phyloP scores from a whole-genome alignment of 2,113 vertebrate species.

The Otolemur garnettii region DNA sequence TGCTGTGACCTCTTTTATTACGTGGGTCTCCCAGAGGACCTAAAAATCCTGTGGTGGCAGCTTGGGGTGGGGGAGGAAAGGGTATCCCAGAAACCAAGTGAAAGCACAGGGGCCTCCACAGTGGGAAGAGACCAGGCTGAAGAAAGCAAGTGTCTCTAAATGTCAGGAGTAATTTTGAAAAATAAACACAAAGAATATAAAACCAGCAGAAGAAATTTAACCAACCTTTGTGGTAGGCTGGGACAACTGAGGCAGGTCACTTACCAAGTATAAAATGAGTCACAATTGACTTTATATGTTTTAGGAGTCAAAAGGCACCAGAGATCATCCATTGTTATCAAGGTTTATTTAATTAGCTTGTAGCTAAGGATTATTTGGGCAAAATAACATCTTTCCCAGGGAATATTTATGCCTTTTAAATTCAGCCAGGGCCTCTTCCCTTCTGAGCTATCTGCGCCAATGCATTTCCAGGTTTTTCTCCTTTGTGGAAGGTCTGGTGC shows the following conservation, averaged over 20 bases:
- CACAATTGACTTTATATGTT: neutral
- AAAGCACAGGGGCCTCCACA: neutral
- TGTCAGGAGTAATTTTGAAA: neutral
- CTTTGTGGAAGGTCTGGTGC: neutral
- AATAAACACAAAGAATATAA: neutral
- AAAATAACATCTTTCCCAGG: neutral
- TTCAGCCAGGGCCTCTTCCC: neutral
- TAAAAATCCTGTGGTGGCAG: neutral
- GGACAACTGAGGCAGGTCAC: neutral
- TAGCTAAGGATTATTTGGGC: neutral
- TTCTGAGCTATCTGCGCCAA: neutral
- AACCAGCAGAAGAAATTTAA: neutral
- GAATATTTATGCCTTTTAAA: neutral
- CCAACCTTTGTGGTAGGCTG: neutral
- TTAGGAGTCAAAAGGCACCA: neutral
- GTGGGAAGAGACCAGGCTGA: neutral
- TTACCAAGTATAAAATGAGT: neutral
- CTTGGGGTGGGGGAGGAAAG: neutral
- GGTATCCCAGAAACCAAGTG: neutral
- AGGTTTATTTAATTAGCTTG: neutral
- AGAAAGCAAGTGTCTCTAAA: neutral
- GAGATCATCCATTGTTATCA: neutral
- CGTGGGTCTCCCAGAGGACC: neutral
- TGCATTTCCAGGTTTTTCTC: neutral
- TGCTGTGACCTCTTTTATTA: neutral